phyloP scores from a whole-genome alignment of 2,797 vertebrate genomes.

The Taenioides sp. region DNA sequence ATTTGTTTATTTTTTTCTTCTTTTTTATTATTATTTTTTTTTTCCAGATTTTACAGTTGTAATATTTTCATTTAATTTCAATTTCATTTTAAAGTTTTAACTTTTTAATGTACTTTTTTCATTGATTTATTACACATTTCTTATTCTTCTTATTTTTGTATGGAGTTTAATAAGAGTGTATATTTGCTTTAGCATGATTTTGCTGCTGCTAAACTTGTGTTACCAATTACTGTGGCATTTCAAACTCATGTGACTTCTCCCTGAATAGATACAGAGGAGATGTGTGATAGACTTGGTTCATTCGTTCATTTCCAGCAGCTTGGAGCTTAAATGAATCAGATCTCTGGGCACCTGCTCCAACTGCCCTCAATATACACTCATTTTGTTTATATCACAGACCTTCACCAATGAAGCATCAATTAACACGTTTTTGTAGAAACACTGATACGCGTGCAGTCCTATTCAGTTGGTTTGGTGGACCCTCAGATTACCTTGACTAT shows the following conservation, averaged over 20 bases:
- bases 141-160: not conserved
- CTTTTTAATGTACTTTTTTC: not conserved
- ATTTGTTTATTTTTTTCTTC: not conserved
- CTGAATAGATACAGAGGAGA: constrained; percentile 15
- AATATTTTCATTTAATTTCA: too few species aligned
- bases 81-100: not conserved
- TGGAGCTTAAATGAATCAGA: not conserved
- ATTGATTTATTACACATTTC: not conserved
- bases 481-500: too few species aligned
- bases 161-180: not conserved
- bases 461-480: not conserved
- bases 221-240: constrained; percentile 31
- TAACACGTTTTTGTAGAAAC: not conserved
- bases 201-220: constrained; percentile 4
- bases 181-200: not conserved
- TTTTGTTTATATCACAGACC: constrained; percentile 17
- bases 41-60: not conserved
- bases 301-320: constrained; percentile 5
- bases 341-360: not conserved
- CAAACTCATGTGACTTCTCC: constrained; percentile 12
- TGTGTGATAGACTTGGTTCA: constrained; percentile 35
- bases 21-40: not conserved
- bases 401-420: constrained; percentile 2
- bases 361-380: not conserved
- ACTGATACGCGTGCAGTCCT: not conserved